Conservation (phyloP, 30 jellyfish, hydroid and myxozoan species). For the Cassiopea xamachana region DNA sequence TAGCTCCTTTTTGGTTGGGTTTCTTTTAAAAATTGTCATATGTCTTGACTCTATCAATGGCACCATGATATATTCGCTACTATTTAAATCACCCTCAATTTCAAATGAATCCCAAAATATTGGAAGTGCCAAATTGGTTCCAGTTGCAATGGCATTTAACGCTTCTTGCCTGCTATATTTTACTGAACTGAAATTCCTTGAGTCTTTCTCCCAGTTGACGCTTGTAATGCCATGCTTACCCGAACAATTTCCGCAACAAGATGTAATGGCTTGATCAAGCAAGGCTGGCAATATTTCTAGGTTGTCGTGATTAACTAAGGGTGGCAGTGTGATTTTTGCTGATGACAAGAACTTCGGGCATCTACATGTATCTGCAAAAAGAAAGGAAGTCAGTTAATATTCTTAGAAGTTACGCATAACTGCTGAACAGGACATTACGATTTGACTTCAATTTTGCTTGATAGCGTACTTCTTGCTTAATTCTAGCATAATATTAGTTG, state of each 20-base stretch:
- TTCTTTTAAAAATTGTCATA: conserved; percentile 10
- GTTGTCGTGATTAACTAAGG: not conserved
- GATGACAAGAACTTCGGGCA: conserved; percentile 29
- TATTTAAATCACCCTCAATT: not conserved
- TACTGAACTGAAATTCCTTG: conserved; percentile 6
- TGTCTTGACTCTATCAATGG: conserved; percentile 21
- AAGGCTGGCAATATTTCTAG: conserved; percentile 26
- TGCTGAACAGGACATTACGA: too few species aligned
- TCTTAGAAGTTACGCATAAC: too few species aligned
- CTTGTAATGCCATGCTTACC: conserved; percentile 37
- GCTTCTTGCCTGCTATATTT: conserved; percentile 18
- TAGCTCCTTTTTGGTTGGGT: conserved; percentile 24
- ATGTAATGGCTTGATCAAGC: conserved; percentile 27
- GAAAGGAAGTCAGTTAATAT: too few species aligned
- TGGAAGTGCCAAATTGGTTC: conserved; percentile 57
- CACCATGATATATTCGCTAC: conserved; percentile 5
- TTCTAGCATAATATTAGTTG: too few species aligned
- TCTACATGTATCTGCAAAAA: conserved; percentile 24
- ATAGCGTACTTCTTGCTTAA: too few species aligned
- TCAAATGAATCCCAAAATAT: conserved; percentile 18
- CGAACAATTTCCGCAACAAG: conserved; percentile 62
- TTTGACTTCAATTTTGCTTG: too few species aligned
- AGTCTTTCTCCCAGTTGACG: conserved; percentile 34
- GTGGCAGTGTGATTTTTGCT: conserved; percentile 27
- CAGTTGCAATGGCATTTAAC: conserved; percentile 35